Conservation (phyloP, 2,113 vertebrate genomes). For the Mellivora capensis region DNA sequence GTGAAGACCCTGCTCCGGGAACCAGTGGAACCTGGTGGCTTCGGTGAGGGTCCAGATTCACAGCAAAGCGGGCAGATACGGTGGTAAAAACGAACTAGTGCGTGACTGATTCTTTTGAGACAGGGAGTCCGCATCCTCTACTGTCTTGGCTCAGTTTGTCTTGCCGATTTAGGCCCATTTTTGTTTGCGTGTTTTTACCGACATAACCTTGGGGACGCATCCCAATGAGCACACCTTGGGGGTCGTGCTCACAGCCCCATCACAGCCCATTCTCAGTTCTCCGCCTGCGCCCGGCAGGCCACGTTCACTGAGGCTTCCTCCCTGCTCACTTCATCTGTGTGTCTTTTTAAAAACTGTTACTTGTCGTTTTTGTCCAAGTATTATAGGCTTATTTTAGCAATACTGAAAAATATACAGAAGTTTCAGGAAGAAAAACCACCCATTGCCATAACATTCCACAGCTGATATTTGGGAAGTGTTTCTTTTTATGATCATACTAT, state of each 20-base stretch:
- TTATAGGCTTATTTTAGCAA: background rate
- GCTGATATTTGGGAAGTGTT: background rate
- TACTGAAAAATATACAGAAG: background rate
- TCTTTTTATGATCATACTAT: background rate
- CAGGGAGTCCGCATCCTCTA: background rate
- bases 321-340: background rate
- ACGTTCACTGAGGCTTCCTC: rapidly evolving
- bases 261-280: background rate
- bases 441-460: no score
- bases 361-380: background rate
- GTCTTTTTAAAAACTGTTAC: background rate
- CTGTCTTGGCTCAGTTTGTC: background rate
- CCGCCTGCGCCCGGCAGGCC: background rate
- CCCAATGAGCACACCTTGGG: rapidly evolving
- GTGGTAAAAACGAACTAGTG: rapidly evolving
- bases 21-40: background rate
- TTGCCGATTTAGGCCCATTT: background rate
- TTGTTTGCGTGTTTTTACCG: background rate
- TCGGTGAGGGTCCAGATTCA: rapidly evolving
- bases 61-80: background rate
- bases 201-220: background rate
- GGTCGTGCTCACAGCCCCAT: rapidly evolving
- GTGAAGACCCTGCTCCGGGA: background rate
- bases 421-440: background rate
- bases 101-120: rapidly evolving